Conservation (phyloP, 2,113 vertebrate species). For the Cromileptes altivelis region DNA sequence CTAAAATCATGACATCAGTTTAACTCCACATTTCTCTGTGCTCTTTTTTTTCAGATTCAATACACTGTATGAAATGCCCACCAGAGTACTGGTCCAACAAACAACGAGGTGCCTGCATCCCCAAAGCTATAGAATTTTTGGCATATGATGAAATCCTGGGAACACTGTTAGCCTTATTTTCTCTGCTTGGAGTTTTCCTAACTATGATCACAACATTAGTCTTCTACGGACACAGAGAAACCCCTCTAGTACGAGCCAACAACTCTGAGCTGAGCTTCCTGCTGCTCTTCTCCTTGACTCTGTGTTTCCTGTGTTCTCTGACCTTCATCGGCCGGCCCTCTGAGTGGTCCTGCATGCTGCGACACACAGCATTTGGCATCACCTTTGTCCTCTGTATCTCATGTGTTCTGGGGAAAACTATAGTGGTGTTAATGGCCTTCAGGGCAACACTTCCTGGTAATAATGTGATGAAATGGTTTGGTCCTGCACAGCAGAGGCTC, state of each 20-base stretch:
- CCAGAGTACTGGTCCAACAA: constrained; percentile 80
- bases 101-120: constrained; percentile 78
- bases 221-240: constrained; percentile 83
- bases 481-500: constrained; percentile 79
- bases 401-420: constrained; percentile 86
- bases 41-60: constrained; percentile 74
- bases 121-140: constrained; percentile 81
- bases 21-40: background rate
- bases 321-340: constrained; percentile 83
- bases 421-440: constrained; percentile 86
- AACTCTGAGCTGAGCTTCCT: constrained; percentile 86
- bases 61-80: constrained; percentile 80
- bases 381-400: constrained; percentile 85
- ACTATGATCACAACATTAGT: constrained; percentile 73
- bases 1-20: background rate
- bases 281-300: constrained; percentile 82
- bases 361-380: constrained; percentile 84
- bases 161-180: constrained; percentile 70
- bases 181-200: constrained; percentile 79
- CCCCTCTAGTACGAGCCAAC: constrained; percentile 83
- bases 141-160: constrained; percentile 79
- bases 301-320: constrained; percentile 84
- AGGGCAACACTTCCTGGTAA: constrained; percentile 82
- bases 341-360: constrained; percentile 83
- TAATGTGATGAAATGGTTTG: constrained; percentile 85